These are phyloP conservation scores for Todus mexicanus DNA, from an alignment of 2,797 vertebrate genomes.

Conservation along the genomic window DNA sequence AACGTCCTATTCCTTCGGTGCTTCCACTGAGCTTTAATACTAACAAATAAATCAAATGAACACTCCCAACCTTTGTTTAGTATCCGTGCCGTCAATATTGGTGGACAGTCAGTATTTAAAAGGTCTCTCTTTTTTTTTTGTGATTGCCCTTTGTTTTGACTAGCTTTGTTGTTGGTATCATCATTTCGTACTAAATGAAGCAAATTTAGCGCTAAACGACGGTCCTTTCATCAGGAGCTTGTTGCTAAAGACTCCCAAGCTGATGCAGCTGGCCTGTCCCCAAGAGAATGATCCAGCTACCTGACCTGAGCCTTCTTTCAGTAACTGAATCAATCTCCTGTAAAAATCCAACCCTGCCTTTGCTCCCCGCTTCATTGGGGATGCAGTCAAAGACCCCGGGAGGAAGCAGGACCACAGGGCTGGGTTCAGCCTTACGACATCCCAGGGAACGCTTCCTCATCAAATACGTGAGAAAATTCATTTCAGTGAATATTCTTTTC, in stretches of 20 bases:
- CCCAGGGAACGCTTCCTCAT: background rate
- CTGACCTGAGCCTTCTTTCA: background rate
- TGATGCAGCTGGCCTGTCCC: background rate
- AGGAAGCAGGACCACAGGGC: background rate
- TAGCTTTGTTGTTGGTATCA: background rate
- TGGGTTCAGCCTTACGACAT: background rate
- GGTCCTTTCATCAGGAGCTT: background rate
- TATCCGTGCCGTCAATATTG: background rate
- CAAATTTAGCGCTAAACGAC: background rate
- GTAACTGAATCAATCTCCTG: background rate
- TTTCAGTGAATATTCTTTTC: background rate
- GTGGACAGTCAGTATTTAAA: background rate
- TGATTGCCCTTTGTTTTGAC: background rate
- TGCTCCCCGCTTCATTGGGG: background rate
- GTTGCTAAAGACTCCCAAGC: background rate
- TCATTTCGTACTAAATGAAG: background rate
- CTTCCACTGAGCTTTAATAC: background rate
- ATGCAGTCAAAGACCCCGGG: background rate
- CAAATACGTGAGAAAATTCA: background rate
- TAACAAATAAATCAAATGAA: background rate
- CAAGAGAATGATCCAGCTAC: background rate
- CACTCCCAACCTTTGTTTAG: background rate
- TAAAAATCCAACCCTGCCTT: background rate
- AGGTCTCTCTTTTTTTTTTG: background rate
- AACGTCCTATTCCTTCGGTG: background rate